phyloP scores from a whole-genome alignment of 2,113 vertebrate species.

The Ciconia stormi region DNA sequence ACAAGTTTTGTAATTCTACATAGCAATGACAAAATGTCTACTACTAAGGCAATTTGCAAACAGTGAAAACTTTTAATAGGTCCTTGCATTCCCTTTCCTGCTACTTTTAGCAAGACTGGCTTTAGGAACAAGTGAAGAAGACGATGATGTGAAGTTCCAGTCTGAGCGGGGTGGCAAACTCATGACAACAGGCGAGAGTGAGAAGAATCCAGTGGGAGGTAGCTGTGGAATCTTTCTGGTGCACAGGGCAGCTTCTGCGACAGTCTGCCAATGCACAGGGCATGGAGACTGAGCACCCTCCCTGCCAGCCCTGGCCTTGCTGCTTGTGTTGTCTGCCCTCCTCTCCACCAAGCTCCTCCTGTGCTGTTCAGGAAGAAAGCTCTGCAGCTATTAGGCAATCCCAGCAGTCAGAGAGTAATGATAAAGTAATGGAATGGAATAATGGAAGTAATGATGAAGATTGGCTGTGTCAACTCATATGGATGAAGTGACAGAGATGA shows the following conservation, averaged over 20 bases:
- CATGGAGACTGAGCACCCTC: rapidly evolving
- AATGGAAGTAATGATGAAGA: background rate
- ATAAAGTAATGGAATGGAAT: too few relatives aligned
- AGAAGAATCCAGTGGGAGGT: background rate
- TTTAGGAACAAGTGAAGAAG: background rate
- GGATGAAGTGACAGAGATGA: background rate
- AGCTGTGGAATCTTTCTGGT: background rate
- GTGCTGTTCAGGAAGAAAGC: background rate
- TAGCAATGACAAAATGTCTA: background rate
- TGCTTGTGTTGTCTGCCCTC: background rate
- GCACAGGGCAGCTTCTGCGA: background rate
- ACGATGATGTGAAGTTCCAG: background rate
- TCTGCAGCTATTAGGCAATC: background rate
- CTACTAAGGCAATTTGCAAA: background rate
- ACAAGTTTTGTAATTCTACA: background rate
- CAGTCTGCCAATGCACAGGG: background rate
- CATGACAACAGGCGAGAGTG: background rate
- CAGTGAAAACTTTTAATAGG: background rate
- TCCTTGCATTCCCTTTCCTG: background rate
- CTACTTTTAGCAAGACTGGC: background rate
- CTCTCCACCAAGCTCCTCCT: background rate
- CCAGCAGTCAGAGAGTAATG: too few relatives aligned
- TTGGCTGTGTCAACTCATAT: rapidly evolving
- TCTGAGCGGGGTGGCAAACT: background rate
- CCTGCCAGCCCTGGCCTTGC: background rate